Percentiles rank a stretch among this genome's conserved stretches.
Conservation (phyloP, 2,113 vertebrate genomes). For the Hemibagrus wyckioides region DNA sequence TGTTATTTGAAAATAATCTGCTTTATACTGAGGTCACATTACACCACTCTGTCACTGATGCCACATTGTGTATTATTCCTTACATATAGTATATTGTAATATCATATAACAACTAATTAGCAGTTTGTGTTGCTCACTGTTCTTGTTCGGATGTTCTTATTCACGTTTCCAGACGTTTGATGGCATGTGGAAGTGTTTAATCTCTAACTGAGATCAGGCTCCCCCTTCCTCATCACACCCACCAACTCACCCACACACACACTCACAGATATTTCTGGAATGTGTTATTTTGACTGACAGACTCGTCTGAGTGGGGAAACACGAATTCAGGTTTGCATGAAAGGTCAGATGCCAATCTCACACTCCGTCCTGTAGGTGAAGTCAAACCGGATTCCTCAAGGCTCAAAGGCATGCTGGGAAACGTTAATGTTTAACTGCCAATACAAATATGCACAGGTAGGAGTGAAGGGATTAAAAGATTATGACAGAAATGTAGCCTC, state of each 20-base stretch:
- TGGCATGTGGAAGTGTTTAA: not conserved
- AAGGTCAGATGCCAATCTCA: slow-evolving; percentile 38
- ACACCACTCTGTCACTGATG: not conserved
- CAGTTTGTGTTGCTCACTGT: not conserved
- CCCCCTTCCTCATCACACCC: not conserved
- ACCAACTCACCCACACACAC: slow-evolving; percentile 21
- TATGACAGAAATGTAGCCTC: slow-evolving; percentile 10
- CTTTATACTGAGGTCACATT: not conserved
- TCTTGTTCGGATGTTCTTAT: not conserved
- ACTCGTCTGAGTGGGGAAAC: not conserved
- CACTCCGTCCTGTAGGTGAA: slow-evolving; percentile 41
- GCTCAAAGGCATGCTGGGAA: slow-evolving; percentile 52
- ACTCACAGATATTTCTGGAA: slow-evolving; percentile 28
- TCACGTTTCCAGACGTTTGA: not conserved
- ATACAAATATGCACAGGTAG: slow-evolving; percentile 61
- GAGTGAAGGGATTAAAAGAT: slow-evolving; percentile 36
- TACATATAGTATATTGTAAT: not conserved
- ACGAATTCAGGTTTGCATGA: slow-evolving; percentile 35
- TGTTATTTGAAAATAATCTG: not conserved
- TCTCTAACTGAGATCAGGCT: slow-evolving; percentile 19
- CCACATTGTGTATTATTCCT: not conserved
- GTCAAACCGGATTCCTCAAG: slow-evolving; percentile 51
- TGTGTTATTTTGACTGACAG: slow-evolving; percentile 35
- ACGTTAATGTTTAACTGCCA: slow-evolving; percentile 62
- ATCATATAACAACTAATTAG: not conserved